phyloP scores from a whole-genome alignment of 1,140 invertebrate genomes.

The Potamilus streckersoni region DNA sequence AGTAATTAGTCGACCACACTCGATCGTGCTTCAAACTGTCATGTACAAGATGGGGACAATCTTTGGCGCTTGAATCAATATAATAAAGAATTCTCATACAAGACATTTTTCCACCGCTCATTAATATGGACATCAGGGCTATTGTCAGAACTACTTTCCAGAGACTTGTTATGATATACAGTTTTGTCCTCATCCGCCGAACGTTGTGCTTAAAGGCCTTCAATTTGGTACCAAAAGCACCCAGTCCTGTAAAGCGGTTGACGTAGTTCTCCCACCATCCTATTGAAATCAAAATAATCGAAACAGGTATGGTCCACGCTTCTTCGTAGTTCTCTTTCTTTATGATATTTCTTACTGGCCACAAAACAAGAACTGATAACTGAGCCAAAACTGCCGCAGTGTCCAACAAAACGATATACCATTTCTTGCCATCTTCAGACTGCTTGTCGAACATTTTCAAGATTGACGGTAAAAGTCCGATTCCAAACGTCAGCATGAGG shows the following conservation, averaged over 20 bases:
- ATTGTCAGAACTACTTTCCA: conserved; percentile 62
- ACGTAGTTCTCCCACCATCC: conserved; percentile 67
- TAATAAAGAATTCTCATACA: conserved; percentile 49
- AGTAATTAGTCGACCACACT: conserved; percentile 35
- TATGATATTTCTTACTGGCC: conserved; percentile 43
- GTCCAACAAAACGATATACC: conserved; percentile 46
- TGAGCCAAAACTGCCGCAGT: conserved; percentile 48
- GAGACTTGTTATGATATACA: conserved; percentile 54
- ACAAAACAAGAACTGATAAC: conserved; percentile 48
- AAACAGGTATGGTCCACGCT: conserved; percentile 50
- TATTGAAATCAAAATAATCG: conserved; percentile 58
- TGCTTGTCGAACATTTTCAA: conserved; percentile 57
- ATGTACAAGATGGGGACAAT: conserved; percentile 48
- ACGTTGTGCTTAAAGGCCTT: conserved; percentile 53
- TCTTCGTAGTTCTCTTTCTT: conserved; percentile 26
- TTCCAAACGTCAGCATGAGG: conserved; percentile 48
- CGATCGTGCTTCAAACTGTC: conserved; percentile 32
- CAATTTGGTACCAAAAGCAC: conserved; percentile 40
- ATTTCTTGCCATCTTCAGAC: conserved; percentile 37
- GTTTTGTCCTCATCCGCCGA: conserved; percentile 55
- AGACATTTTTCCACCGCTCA: conserved; percentile 39
- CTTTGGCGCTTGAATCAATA: conserved; percentile 32
- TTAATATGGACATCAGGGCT: conserved; percentile 45
- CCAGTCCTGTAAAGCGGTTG: conserved; percentile 51
- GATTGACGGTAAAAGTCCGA: conserved; percentile 53